phyloP scores from a whole-genome alignment of 2,797 vertebrate genomes.

The Chaenodraco wilsoni region DNA sequence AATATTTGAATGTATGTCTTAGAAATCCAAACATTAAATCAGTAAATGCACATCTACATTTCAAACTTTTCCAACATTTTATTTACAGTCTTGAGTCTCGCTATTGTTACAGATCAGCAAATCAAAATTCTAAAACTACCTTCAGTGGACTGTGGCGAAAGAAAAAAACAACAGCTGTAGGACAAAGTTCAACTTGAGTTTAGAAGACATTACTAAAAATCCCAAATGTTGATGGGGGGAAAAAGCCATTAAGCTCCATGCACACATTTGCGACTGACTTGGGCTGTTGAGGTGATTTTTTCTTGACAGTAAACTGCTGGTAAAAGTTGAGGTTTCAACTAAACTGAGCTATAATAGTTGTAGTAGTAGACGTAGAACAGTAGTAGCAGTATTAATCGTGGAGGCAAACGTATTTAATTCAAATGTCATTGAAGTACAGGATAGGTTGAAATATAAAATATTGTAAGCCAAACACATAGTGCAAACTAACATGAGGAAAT shows the following conservation, averaged over 20 bases:
- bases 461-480: constrained; percentile 70
- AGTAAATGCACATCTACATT: constrained; percentile 48
- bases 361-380: not conserved
- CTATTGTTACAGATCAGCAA: constrained; percentile 80
- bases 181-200: constrained; percentile 22
- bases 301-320: constrained; percentile 36
- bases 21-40: constrained; percentile 14
- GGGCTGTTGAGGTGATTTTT: constrained; percentile 8
- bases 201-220: constrained; percentile 23
- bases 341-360: constrained; percentile 3
- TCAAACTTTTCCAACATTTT: constrained; percentile 85
- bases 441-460: constrained; percentile 65
- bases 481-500: constrained; percentile 73
- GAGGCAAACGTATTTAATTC: constrained; percentile 13
- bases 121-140: constrained; percentile 76
- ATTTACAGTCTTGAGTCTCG: constrained; percentile 88
- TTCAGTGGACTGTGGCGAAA: constrained; percentile 74
- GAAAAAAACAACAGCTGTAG: constrained; percentile 35
- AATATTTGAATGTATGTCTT: not conserved
- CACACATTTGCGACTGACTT: constrained; percentile 20
- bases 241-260: constrained; percentile 22
- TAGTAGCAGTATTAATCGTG: constrained; percentile 19
- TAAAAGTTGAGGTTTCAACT: constrained; percentile 26
- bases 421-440: constrained; percentile 47
- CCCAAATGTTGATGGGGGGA: not conserved